A percentile compares a stretch with the other conserved stretches of the same genome.
Evolutionary conservation across 2,888 invertebrate genomes (phyloP).

Genomic region (Rhingia rostrata): DNA sequence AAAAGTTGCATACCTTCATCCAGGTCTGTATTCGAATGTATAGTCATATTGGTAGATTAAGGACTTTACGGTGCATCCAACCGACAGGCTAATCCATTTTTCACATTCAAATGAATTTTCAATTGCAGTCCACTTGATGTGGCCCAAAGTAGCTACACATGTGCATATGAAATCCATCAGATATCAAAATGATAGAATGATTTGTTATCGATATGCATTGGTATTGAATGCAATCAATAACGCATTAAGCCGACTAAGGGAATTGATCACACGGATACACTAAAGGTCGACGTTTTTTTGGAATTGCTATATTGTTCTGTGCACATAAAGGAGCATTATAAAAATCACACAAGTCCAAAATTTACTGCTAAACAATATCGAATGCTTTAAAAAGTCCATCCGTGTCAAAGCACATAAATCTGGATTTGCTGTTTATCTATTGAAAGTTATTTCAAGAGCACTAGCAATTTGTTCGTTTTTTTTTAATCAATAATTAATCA

Average conservation of each 20-base stretch:
- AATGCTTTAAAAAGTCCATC: too few relatives aligned
- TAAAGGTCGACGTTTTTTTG: too few relatives aligned
- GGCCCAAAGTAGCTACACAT: conserved; percentile 9
- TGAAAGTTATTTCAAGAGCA: too few relatives aligned
- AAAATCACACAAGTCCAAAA: too few relatives aligned
- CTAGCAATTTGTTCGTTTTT: too few relatives aligned
- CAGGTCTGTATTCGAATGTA: conserved; percentile 15
- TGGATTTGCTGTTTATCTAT: too few relatives aligned
- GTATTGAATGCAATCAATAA: conserved; percentile 6
- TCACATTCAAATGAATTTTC: conserved; percentile 63
- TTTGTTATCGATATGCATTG: not conserved
- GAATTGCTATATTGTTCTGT: too few relatives aligned
- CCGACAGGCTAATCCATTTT: conserved; percentile 55
- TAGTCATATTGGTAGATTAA: conserved; percentile 28
- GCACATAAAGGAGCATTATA: too few relatives aligned
- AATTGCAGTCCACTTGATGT: conserved; percentile 61
- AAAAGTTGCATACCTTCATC: not conserved
- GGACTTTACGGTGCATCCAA: conserved; percentile 37
- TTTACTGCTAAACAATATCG: too few relatives aligned
- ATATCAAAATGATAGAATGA: conserved; percentile 16
- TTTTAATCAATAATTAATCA: too few relatives aligned
- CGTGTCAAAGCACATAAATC: too few relatives aligned
- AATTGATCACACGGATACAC: not conserved
- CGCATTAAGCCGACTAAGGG: not conserved
- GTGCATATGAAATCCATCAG: conserved; percentile 12